A percentile compares a stretch with the other conserved stretches of the same genome.
These are phyloP conservation scores for Macropis europaea DNA, from an alignment of 2,888 invertebrate genomes.

Conservation along the genomic window DNA sequence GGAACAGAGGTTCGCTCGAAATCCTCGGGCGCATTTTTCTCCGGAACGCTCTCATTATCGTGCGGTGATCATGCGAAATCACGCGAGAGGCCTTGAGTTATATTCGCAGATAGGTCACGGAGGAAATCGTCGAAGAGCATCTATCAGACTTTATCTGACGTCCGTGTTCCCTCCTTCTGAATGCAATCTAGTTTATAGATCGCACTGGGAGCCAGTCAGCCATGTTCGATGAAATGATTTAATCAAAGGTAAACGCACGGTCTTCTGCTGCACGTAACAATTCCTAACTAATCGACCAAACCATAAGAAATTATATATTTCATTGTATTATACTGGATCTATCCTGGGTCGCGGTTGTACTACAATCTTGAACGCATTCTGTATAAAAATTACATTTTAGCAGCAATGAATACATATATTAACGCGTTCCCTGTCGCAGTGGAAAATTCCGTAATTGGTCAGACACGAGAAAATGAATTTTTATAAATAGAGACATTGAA, in stretches of 20 bases:
- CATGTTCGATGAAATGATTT: constrained; percentile 52
- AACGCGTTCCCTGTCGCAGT: no score
- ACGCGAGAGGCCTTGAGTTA: constrained; percentile 59
- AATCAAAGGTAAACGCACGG: constrained; percentile 54
- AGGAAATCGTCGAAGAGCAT: constrained; percentile 54
- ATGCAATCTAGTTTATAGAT: constrained; percentile 51
- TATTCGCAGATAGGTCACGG: constrained; percentile 50
- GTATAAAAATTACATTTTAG: no score
- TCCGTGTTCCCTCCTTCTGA: constrained; percentile 12
- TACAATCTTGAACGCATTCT: no score
- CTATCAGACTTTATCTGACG: constrained; percentile 63
- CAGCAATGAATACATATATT: no score
- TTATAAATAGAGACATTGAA: no score
- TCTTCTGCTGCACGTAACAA: constrained; percentile 24
- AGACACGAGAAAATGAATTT: no score
- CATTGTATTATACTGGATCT: no score
- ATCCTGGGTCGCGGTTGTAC: no score
- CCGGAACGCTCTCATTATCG: constrained; percentile 33
- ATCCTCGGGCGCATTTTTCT: constrained; percentile 30
- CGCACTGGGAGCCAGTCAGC: constrained; percentile 42
- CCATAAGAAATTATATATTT: no score
- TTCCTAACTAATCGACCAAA: background rate
- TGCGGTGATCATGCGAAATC: constrained; percentile 47
- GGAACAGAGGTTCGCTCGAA: background rate
- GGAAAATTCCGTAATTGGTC: no score